Evolutionary conservation across 2,113 vertebrate species (phyloP), one percentile per base, ranked within the genome.

Genomic region (Syngnathoides biaculeatus): DNA sequence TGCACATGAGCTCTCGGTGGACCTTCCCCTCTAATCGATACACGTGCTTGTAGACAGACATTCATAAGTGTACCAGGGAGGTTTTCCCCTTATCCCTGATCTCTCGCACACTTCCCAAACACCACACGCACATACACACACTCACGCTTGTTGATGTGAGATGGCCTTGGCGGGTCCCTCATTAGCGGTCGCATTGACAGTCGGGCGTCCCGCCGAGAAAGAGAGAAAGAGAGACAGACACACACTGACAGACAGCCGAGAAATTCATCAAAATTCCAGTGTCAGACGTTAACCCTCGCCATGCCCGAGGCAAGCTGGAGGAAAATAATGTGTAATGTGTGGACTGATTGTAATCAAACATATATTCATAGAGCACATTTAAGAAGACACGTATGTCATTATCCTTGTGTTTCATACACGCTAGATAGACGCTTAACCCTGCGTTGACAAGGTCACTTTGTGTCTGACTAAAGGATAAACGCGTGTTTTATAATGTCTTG

Each of bases 1-100:
- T 17, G 15, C 45, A 48, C 45, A 48, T 48, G 17, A 72, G 74
- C 74, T 78, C 80, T 81, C 67, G 81, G 79, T 79, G 79, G 83
- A 86, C 75, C 77, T 86, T 78, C 68, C 65, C 73, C 84, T 78
- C 70, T 68, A 88, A 92, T 92, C 90, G 91, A 91, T 91, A 79
- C 80, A 76, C 80, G 74, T 75, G 19, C 75, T 69, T 77, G 79
- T 80, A 62, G 69, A 83, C 85, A 83, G 78, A 82, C 86, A 84
- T 77, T 76, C 64, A 47, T 79, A 84, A 86, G 87, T 82, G 79
- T 87, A 87, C 83, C 83, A 82, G 78, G 79, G 79, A 84, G 80
- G 73, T n/a, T n/a, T n/a, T n/a, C n/a, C n/a, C n/a, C n/a, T n/a
- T n/a, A 39, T 74, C 79, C 71, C 73, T 73, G 43, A 52, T 74